Conservation (phyloP, 2,113 vertebrate species). For the Puffinus mauretanicus region DNA sequence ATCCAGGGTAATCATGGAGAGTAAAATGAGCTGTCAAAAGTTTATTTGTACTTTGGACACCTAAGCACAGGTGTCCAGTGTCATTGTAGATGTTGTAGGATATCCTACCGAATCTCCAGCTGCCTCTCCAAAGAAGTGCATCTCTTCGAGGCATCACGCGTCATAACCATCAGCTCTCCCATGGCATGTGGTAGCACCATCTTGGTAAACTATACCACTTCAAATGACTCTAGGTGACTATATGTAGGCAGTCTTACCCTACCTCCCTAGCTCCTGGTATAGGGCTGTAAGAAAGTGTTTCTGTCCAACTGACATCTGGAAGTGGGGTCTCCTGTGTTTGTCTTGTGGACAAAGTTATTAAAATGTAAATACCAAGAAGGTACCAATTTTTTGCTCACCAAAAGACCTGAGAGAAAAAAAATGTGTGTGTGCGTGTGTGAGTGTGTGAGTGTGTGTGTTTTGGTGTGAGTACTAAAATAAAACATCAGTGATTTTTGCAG, state of each 20-base stretch:
- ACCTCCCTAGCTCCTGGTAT: fast-evolving
- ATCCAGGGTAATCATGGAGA: too few species aligned
- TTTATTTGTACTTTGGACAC: neutral
- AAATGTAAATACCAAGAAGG: neutral
- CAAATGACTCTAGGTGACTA: neutral
- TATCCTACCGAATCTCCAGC: neutral
- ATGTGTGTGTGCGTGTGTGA: too few species aligned
- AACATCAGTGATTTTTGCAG: neutral
- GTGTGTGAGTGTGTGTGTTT: too few species aligned
- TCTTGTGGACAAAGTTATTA: neutral
- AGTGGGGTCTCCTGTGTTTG: neutral
- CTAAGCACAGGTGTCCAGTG: neutral
- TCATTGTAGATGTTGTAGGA: neutral
- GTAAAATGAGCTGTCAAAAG: too few species aligned
- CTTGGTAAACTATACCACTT: neutral
- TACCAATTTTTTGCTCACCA: neutral
- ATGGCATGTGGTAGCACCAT: neutral
- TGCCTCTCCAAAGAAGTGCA: neutral
- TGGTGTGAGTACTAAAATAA: neutral
- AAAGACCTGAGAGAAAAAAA: neutral
- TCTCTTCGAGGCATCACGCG: neutral
- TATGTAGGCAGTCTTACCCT: neutral
- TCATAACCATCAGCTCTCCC: neutral
- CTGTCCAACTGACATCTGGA: neutral
- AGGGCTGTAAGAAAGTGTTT: neutral